Evolutionary conservation across 2,113 vertebrate species (phyloP).

Genomic region (Chunga burmeisteri): DNA sequence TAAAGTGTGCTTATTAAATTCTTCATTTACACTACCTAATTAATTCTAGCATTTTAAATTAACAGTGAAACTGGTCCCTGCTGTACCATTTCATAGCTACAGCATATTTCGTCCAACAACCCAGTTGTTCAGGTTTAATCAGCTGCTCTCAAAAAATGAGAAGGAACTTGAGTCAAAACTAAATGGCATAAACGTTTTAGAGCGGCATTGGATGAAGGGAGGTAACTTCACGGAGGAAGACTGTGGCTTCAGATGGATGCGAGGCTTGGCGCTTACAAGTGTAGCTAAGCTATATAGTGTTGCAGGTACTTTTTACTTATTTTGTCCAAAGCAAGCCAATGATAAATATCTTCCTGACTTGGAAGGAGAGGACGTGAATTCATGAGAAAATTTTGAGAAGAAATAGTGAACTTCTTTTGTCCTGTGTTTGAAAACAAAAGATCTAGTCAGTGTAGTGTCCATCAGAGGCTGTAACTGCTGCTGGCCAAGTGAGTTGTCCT

Average conservation of each 20-base stretch:
- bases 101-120: constrained; percentile 78
- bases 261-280: neutral
- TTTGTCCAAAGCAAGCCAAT: neutral
- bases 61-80: constrained; percentile 85
- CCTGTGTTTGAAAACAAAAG: neutral
- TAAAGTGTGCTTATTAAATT: constrained; percentile 87
- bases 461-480: neutral
- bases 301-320: neutral
- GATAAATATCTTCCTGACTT: neutral
- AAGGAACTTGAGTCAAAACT: constrained; percentile 12
- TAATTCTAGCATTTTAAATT: constrained; percentile 89
- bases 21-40: constrained; percentile 86
- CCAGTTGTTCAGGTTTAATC: constrained; percentile 82
- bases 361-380: neutral
- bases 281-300: neutral
- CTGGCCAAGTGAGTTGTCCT: neutral
- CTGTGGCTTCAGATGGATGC: neutral
- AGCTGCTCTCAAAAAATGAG: constrained; percentile 71
- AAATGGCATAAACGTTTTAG: neutral
- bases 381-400: neutral
- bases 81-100: constrained; percentile 79
- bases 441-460: neutral
- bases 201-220: neutral
- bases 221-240: neutral
- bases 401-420: neutral